These are phyloP conservation scores for Sceliomorpha sp. DNA, from an alignment of 2,888 invertebrate genomes.

Conservation along the genomic window DNA sequence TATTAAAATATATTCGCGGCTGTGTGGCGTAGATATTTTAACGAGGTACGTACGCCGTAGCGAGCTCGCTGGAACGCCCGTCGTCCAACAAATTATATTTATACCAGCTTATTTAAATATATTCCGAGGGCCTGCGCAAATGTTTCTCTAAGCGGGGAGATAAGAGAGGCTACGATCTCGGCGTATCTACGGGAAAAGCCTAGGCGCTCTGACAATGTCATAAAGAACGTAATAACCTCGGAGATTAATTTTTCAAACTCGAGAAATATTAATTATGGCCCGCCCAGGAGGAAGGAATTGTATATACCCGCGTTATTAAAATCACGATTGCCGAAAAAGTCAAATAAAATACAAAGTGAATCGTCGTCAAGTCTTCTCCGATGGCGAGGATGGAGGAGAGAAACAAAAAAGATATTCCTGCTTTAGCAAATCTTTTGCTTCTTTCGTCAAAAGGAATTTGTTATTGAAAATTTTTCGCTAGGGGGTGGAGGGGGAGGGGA, in stretches of 20 bases:
- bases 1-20: conserved; percentile 80
- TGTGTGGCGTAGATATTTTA: conserved; percentile 77
- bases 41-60: conserved; percentile 68
- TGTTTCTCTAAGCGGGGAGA: conserved; percentile 62
- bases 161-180: conserved; percentile 54
- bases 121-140: conserved; percentile 65
- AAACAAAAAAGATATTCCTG: too few species aligned
- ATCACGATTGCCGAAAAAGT: conserved; percentile 47
- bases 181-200: conserved; percentile 53
- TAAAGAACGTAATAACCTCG: conserved; percentile 56
- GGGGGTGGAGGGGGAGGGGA: too few species aligned
- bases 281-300: conserved; percentile 35
- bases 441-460: too few species aligned
- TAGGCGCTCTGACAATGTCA: conserved; percentile 51
- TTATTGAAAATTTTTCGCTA: too few species aligned
- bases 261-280: conserved; percentile 57
- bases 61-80: conserved; percentile 57
- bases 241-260: conserved; percentile 56
- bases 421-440: too few species aligned
- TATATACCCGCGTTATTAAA: conserved; percentile 45
- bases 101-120: conserved; percentile 75
- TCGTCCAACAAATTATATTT: conserved; percentile 74
- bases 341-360: conserved; percentile 19
- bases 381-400: too few species aligned
- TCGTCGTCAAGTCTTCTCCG: too few species aligned